Evolutionary conservation across 2,797 vertebrate species (phyloP), one percentile per base, ranked within the genome.

Genomic region (Phrynocephalus forsythii): DNA sequence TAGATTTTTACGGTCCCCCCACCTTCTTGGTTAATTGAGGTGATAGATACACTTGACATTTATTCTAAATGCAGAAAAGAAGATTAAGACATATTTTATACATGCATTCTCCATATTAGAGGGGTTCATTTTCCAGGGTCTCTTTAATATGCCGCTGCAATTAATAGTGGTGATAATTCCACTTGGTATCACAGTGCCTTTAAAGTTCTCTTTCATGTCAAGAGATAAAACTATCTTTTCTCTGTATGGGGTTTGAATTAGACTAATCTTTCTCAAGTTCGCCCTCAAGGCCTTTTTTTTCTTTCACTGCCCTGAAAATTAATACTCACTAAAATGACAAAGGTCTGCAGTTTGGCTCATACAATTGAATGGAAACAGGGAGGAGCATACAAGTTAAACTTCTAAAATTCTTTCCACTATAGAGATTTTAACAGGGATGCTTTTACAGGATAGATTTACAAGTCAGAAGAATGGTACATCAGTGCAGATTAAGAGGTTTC

Each of bases 31-130:
- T 97, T 98, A 98, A 98, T 98, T 98, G 97, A 97, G 96, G 97
- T 97, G 97, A 97, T 97, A 97, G 96, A 97, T 97, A 97, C 92
- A 96, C 96, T 97, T 97, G 97, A 97, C 97, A 98, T 97, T 97
- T 97, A 96, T 97, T 56, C 96, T 97, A 95, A 92, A 95, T 0
- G 38, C 91, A 95, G 93, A 96, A 96, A 96, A 92, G 95, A 96
- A 97, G 95, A 98, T 97, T 96, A 97, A 97, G 96, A 97, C 95
- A 94, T 96, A 95, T 97, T 97, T 96, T 96, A 94, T 95, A 87
- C 87, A 85, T 95, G 93, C 94, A 92, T 97, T 96, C 93, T 96
- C 94, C 95, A 93, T 95, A 97, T 97, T 96, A 97, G 95, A 96
- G 94, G 94, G 97, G 97, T 96, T 98, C 97, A 97, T 92, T 97